These are phyloP conservation scores for Sterrhoptilus dennistouni DNA, from an alignment of 2,113 vertebrate species.

Conservation along the genomic window DNA sequence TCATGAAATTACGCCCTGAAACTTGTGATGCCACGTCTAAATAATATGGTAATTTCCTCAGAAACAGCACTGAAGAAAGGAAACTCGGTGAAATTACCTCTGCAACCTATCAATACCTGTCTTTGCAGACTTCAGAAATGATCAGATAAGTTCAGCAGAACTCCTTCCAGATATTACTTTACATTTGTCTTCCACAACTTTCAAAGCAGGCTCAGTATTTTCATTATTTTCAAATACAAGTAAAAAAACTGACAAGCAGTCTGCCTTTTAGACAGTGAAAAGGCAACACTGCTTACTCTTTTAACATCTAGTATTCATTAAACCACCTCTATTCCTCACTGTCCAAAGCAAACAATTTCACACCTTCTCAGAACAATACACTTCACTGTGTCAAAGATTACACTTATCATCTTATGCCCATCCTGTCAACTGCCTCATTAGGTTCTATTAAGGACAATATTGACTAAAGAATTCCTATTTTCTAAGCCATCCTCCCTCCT, in stretches of 20 bases:
- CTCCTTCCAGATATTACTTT: background rate
- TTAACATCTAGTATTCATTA: background rate
- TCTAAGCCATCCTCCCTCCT: slow-evolving; percentile 8
- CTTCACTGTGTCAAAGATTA: background rate
- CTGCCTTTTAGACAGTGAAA: background rate
- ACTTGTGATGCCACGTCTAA: background rate
- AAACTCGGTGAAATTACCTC: background rate
- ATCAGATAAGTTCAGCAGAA: background rate
- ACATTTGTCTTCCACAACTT: background rate
- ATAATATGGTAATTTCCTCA: background rate
- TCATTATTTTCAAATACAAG: background rate
- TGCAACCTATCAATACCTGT: background rate
- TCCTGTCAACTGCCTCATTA: slow-evolving; percentile 8
- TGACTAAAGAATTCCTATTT: slow-evolving; percentile 48
- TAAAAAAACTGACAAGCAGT: background rate
- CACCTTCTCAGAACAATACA: background rate
- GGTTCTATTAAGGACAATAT: slow-evolving; percentile 28
- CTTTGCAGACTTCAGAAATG: background rate
- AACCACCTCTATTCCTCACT: background rate
- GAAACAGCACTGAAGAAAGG: background rate
- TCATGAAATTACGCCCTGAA: background rate
- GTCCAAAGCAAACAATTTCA: slow-evolving; percentile 10
- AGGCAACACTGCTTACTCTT: background rate
- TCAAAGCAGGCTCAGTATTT: background rate
- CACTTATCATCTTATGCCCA: background rate